Evolutionary conservation across 2,113 vertebrate genomes (phyloP), one percentile per base, ranked within the genome.

Genomic region (Corvus cornix): DNA sequence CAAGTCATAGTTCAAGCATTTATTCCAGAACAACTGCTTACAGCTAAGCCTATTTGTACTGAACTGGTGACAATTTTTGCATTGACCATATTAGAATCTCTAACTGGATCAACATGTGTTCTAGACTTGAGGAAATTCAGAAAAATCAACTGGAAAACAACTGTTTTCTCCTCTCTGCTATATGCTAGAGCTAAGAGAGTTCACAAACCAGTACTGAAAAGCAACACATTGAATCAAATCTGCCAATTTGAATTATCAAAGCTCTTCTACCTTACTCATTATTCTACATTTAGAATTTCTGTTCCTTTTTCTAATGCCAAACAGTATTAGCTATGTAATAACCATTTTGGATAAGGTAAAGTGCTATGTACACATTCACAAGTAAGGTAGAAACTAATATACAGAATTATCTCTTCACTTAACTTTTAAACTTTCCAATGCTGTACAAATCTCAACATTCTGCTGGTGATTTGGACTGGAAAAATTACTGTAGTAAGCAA

Each of bases 1-100:
- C 73, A 92, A 94, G 76, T 72, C 59, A 70, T 49, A 52, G 24
- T 84, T 92, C 68, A 90, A 84, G 26, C 41, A 77, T 89, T 95
- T 84, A 87, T 89, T 78, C 52, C 7, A 13, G 30, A 95, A 52
- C 39, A 84, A 59, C 52, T 70, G 28, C 60, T 93, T 84, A 51
- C 20, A 78, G 76, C 31, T 84, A 77, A 68, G 68, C 10, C 16
- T 66, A 48, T 75, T 81, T 88, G 48, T 70, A 63, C 44, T 90
- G 44, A 62, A 85, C 24, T 59, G 37, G 59, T 67, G 31, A 20
- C 39, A 81, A 46, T 70, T 88, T 88, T 43, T 89, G 44, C 37
- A 70, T 15, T 63, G 37, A 88, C 52, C 58, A n/a, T 22, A 90
- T 56, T 60, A 68, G 72, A 94, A 84, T 78, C 44, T 67, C n/a